Conservation (phyloP, 2,888 invertebrate genomes). For the Cinara cedri region DNA sequence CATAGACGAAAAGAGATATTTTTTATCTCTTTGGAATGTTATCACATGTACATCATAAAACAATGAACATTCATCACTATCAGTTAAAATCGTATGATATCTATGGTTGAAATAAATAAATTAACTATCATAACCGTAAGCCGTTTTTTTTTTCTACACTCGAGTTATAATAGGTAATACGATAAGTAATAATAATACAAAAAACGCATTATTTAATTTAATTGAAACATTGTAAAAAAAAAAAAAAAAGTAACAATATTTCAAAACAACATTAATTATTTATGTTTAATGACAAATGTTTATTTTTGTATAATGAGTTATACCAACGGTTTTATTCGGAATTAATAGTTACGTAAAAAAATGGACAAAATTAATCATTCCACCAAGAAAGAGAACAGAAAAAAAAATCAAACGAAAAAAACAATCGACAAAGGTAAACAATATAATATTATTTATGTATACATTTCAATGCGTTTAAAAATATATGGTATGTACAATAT, state of each 20-base stretch:
- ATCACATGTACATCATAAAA: too few relatives aligned
- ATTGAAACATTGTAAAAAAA: not conserved
- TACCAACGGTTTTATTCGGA: too few relatives aligned
- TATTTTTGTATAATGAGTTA: not conserved
- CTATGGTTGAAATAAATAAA: too few relatives aligned
- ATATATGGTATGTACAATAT: not conserved
- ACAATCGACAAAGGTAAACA: constrained; percentile 7
- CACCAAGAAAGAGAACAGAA: not conserved
- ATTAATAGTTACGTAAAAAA: not conserved
- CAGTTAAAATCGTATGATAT: not conserved
- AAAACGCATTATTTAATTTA: not conserved
- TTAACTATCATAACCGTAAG: too few relatives aligned
- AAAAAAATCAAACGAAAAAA: constrained; percentile 15
- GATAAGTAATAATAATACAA: too few relatives aligned
- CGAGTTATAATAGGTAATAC: not conserved
- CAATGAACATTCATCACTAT: not conserved
- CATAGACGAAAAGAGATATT: not conserved
- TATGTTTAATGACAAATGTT: not conserved
- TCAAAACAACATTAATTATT: not conserved
- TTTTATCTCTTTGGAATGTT: constrained; percentile 16
- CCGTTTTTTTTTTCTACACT: not conserved
- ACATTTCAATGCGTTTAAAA: too few relatives aligned
- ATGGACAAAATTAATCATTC: not conserved
- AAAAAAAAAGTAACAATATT: not conserved
- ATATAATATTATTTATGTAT: too few relatives aligned